Base-by-base conservation (phyloP, 2,888 invertebrate genomes). In the Plebejus melissa region DNA sequence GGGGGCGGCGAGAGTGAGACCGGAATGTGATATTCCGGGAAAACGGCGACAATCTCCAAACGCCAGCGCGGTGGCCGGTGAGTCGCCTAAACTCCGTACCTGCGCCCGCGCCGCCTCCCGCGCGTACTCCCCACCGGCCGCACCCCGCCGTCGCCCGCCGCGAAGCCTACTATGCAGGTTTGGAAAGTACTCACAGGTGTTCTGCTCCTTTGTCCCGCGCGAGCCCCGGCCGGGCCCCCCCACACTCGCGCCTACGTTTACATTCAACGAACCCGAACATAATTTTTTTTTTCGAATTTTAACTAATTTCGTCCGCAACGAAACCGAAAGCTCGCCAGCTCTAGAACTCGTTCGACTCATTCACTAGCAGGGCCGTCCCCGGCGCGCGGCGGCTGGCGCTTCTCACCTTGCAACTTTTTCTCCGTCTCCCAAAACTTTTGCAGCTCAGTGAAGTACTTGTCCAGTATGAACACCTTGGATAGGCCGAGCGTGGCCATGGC, bases 391-490 rank as follows among this genome's bases (percentile, higher is more conserved):
- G 76, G 50, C 76, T 76, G 76, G 75, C 69, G 75, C 74, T 76
- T 85, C 95, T 95, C 96, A 98, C 98, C 98, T 96, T 98, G 97
- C 87, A 98, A 95, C 94, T 98, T 98, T 94, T 98, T 98, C 94
- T 98, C 98, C 79, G 98, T 98, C 94, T 98, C 98, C 97, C 98
- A 98, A 94, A 98, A 98, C 94, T 98, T 98, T 91, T 98, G 98
- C 92, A 98, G 95, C 94, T 98, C 98, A 82, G 98, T 98, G 94
- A 98, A 98, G 94, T 98, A 98, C 94, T 98, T 98, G 96, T 98
- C 98, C 95, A 98, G 96, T 91, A 98, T 98, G 96, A 98, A 98
- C 93, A 98, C 98, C 95, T 98, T 98, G 90, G 98, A 98, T 86
- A 98, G 96, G 95, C 98, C 98, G 94, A 98, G 95, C 93, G 98